phyloP scores from a whole-genome alignment of 2,113 vertebrate genomes.

The Cygnus buccinator region DNA sequence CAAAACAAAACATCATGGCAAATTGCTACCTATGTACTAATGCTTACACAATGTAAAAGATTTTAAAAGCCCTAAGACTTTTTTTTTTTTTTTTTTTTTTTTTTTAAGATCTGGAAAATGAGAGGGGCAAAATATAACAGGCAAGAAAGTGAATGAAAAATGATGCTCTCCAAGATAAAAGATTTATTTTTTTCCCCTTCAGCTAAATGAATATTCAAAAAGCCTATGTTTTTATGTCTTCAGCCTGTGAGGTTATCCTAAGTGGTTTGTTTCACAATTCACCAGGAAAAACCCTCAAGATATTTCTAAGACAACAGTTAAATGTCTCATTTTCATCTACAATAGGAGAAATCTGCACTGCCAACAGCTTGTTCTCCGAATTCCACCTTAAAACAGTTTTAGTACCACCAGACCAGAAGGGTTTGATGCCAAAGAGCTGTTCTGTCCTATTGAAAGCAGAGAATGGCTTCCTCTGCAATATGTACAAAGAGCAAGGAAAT shows the following conservation, averaged over 20 bases:
- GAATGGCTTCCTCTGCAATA: slow-evolving; percentile 80
- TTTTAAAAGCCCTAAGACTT: background rate
- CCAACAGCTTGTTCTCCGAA: slow-evolving; percentile 56
- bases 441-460: slow-evolving; percentile 80
- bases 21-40: background rate
- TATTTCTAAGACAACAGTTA: slow-evolving; percentile 28
- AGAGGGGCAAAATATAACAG: background rate
- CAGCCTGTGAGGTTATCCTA: background rate
- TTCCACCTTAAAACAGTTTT: slow-evolving; percentile 71
- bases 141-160: background rate
- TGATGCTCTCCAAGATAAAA: background rate
- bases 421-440: slow-evolving; percentile 77
- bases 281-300: background rate
- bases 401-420: slow-evolving; percentile 68
- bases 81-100: too few relatives aligned
- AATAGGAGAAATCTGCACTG: slow-evolving; percentile 22
- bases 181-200: background rate
- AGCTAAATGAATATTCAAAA: slow-evolving; percentile 5
- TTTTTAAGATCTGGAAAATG: background rate
- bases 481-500: slow-evolving; percentile 82
- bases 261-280: slow-evolving; percentile 19
- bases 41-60: background rate
- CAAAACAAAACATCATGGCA: background rate
- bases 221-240: background rate
- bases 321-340: background rate